Evolutionary conservation across 2,888 invertebrate species (phyloP).

Genomic region (Ceramica pisi): DNA sequence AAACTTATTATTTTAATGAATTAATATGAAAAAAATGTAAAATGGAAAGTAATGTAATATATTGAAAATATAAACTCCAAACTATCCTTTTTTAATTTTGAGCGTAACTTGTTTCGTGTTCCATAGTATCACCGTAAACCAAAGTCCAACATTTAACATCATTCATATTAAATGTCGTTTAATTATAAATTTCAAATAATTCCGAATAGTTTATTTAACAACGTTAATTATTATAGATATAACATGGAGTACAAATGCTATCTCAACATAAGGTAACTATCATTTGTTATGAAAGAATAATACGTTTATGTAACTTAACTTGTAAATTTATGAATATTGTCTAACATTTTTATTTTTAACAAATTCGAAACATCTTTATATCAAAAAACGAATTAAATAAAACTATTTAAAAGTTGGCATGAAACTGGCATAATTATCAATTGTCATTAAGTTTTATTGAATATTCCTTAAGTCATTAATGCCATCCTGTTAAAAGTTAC

Average conservation of each 20-base stretch:
- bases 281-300: background rate
- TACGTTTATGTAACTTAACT: too few species aligned
- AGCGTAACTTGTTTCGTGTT: background rate
- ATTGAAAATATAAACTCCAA: background rate
- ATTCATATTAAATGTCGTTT: background rate
- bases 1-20: too few species aligned
- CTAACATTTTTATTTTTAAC: background rate
- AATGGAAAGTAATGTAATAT: background rate
- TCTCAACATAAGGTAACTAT: background rate
- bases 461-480: background rate
- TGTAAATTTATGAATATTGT: background rate
- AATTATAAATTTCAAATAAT: background rate
- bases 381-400: background rate
- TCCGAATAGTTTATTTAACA: background rate
- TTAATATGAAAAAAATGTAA: background rate
- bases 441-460: background rate
- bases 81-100: background rate
- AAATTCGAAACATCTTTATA: background rate
- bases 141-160: background rate
- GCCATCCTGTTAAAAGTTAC: background rate
- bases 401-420: background rate
- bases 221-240: background rate
- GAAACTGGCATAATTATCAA: background rate
- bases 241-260: conserved; percentile 13
- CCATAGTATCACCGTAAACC: background rate